Evolutionary conservation across 2,797 vertebrate species (phyloP).

Genomic region (Sitta carolinensis): DNA sequence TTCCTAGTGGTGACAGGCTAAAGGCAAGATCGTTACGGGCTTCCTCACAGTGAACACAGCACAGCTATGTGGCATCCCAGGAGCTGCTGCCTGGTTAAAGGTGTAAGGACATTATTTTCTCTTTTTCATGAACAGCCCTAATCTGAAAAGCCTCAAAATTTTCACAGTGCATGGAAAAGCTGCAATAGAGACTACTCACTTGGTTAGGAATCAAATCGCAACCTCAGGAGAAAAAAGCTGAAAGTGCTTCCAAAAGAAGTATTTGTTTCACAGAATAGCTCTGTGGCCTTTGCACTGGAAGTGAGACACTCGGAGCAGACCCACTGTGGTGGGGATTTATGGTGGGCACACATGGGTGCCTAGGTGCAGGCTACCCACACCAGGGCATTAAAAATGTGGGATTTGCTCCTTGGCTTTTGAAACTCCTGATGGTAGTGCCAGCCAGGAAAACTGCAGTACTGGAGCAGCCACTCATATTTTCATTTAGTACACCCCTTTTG

Average conservation of each 20-base stretch:
- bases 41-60: constrained; percentile 67
- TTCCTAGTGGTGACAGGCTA: constrained; percentile 69
- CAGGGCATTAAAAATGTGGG: not conserved
- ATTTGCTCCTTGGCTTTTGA: not conserved
- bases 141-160: constrained; percentile 24
- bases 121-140: constrained; percentile 1
- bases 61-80: constrained; percentile 66
- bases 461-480: not conserved
- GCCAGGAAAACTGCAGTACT: not conserved
- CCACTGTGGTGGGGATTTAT: not conserved
- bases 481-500: not conserved
- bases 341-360: accelerated
- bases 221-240: not conserved
- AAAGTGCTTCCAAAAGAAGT: not conserved
- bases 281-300: not conserved
- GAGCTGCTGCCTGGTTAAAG: constrained; percentile 57
- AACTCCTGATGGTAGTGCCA: not conserved
- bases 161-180: constrained; percentile 14
- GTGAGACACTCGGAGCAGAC: not conserved
- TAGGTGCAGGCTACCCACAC: not conserved
- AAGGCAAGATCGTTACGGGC: constrained; percentile 70
- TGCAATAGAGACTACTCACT: not conserved
- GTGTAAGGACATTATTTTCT: constrained; percentile 24
- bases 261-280: not conserved
- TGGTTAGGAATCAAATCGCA: not conserved